Conservation (phyloP, 2,797 vertebrate genomes). For the Remorina albescens region DNA sequence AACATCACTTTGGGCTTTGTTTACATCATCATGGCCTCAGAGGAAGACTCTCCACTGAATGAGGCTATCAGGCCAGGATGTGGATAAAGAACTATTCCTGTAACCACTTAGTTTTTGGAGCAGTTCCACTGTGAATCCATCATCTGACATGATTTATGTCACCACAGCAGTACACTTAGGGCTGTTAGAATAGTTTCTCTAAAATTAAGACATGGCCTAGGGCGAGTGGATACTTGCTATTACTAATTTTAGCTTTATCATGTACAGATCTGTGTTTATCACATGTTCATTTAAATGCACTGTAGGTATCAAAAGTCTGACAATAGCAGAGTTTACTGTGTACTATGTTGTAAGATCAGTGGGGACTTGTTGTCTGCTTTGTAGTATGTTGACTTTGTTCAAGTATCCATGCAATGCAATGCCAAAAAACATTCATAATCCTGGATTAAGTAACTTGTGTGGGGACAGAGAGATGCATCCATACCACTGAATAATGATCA, state of each 20-base stretch:
- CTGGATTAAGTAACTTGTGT: conserved; percentile 14
- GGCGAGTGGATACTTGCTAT: conserved; percentile 25
- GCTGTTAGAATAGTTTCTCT: conserved; percentile 17
- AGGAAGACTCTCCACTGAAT: conserved; percentile 52
- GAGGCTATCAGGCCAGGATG: conserved; percentile 51
- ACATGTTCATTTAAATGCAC: conserved; percentile 28
- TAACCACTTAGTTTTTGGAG: conserved; percentile 74
- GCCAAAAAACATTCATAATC: conserved; percentile 43
- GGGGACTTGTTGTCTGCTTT: conserved; percentile 44
- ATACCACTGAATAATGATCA: conserved; percentile 29
- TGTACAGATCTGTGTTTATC: conserved; percentile 27
- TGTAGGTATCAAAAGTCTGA: conserved; percentile 37
- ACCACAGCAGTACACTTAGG: conserved; percentile 4
- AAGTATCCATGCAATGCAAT: conserved; percentile 31
- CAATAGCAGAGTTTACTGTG: conserved; percentile 38
- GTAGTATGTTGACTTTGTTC: conserved; percentile 39
- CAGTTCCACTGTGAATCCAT: conserved; percentile 59
- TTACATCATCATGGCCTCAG: conserved; percentile 60
- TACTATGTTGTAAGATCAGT: conserved; percentile 38
- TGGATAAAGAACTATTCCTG: conserved; percentile 67
- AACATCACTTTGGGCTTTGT: conserved; percentile 62
- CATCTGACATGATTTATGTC: conserved; percentile 14
- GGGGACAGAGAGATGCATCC: conserved; percentile 49
- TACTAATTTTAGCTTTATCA: conserved; percentile 8
- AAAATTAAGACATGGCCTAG: not conserved